These are phyloP conservation scores for Agonopterix arenella DNA, from an alignment of 2,888 invertebrate genomes.

Conservation along the genomic window DNA sequence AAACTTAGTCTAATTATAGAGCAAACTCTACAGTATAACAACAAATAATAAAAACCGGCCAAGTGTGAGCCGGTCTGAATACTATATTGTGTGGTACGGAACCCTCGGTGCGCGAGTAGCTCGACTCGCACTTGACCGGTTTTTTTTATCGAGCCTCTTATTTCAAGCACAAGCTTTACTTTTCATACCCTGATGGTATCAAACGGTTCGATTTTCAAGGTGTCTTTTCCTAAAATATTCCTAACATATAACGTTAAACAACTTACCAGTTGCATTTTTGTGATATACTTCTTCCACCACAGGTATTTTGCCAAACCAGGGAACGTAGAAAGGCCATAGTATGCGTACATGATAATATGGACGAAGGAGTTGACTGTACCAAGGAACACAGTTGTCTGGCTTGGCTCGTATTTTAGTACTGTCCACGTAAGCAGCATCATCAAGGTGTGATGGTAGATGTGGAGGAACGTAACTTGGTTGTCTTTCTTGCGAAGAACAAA, in stretches of 20 bases:
- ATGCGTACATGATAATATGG: slow-evolving; percentile 85
- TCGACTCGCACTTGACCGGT: too few species aligned
- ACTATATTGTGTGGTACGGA: too few species aligned
- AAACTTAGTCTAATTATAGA: too few species aligned
- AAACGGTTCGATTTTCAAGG: too few species aligned
- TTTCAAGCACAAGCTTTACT: too few species aligned
- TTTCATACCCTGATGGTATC: too few species aligned
- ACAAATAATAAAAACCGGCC: too few species aligned
- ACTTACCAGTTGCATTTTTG: slow-evolving; percentile 81
- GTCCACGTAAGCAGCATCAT: slow-evolving; percentile 82
- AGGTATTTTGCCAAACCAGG: slow-evolving; percentile 81
- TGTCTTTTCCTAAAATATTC: too few species aligned
- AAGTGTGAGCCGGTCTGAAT: too few species aligned
- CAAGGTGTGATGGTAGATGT: slow-evolving; percentile 87
- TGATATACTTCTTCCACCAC: slow-evolving; percentile 90
- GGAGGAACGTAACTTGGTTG: slow-evolving; percentile 87
- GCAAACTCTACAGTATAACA: too few species aligned
- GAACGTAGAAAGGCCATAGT: slow-evolving; percentile 82
- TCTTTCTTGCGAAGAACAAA: slow-evolving; percentile 85
- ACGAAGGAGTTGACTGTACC: slow-evolving; percentile 81
- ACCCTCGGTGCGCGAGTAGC: too few species aligned
- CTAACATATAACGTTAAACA: slow-evolving; percentile 12
- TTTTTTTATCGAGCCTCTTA: too few species aligned
- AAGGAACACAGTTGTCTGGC: slow-evolving; percentile 81
- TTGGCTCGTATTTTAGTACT: slow-evolving; percentile 80